Base-by-base conservation (phyloP, 1,140 invertebrate species). In the Heterodera carotae region DNA sequence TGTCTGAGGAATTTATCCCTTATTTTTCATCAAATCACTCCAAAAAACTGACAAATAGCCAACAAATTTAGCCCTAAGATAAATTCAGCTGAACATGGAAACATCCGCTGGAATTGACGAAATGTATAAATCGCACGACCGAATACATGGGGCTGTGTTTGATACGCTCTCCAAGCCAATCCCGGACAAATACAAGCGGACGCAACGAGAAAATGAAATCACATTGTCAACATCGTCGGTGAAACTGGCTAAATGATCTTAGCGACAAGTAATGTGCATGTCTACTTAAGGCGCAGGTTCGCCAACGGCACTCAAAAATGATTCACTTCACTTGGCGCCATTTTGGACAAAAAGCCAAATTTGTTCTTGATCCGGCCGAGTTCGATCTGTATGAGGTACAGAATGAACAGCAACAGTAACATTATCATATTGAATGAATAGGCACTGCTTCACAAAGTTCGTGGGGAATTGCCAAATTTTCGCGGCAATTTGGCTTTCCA, bases 311-410 rank as follows among this genome's bases (percentile, higher is more conserved):
- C 25, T 6, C n/a, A 10, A n/a, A 73, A 31, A 27, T 29, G 25
- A 15, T 36, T 2, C 48, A 73, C 53, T 25, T 74, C 36, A 74
- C 71, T 27, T 74, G 71, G 71, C 12, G 39, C 33, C 71, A 74
- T 34, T 62, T 74, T 74, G 71, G 71, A n/a, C 59, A 66, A 34
- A 66, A 66, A 6, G 29, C 33, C 36, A 74, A 74, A 34, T 74
- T 74, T 7, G 25, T 39, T 64, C 22, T 74, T 29, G 33, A 74
- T 10, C 27, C 36, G 27, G 64, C 15, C 25, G 29, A n/a, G 0
- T 10, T 2, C n/a, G 56, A 74, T 29, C 18, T 74, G 56, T 74
- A 10, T 29, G 53, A 60, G 6, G 71, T 33, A 15, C 43, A 34
- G 1, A 39, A 31, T 56, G 12, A 5, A 18, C 18, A 4, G 15